Percentiles rank a stretch among this genome's conserved stretches.
Evolutionary conservation across 2,113 vertebrate species (phyloP).

Genomic region (Cololabis saira): DNA sequence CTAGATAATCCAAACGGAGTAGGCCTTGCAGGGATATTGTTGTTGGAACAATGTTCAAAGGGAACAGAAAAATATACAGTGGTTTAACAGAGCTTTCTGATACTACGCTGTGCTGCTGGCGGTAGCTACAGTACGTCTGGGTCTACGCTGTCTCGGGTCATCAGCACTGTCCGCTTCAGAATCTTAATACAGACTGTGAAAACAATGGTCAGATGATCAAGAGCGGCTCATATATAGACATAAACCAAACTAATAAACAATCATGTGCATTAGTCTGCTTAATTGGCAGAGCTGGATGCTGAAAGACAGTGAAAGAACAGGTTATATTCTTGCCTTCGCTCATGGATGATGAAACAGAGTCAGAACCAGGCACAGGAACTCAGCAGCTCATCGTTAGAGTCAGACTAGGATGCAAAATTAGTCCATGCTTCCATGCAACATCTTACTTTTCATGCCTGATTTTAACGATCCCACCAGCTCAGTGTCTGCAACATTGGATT

Average conservation of each 20-base stretch:
- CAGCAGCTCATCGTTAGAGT: slow-evolving; percentile 57
- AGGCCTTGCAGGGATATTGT: slow-evolving; percentile 1
- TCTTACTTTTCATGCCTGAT: slow-evolving; percentile 1
- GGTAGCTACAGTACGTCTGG: slow-evolving; percentile 24
- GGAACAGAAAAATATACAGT: slow-evolving; percentile 47
- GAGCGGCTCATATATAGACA: slow-evolving; percentile 13
- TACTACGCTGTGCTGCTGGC: slow-evolving; percentile 33
- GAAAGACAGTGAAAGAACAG: slow-evolving; percentile 29
- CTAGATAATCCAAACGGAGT: too few species aligned
- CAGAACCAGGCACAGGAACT: slow-evolving; percentile 40
- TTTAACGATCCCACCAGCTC: neutral
- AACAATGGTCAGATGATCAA: slow-evolving; percentile 41
- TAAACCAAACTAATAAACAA: slow-evolving; percentile 39
- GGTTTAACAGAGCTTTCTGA: slow-evolving; percentile 14
- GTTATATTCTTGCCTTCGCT: slow-evolving; percentile 36
- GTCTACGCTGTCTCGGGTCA: slow-evolving; percentile 21
- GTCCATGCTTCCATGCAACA: slow-evolving; percentile 75
- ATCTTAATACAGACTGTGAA: slow-evolving; percentile 35
- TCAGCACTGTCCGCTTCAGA: slow-evolving; percentile 7
- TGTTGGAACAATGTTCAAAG: slow-evolving; percentile 23
- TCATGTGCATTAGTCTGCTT: slow-evolving; percentile 28
- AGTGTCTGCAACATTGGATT: neutral
- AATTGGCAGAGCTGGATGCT: slow-evolving; percentile 21
- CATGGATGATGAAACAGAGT: slow-evolving; percentile 54
- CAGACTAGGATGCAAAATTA: slow-evolving; percentile 76